Conservation (phyloP, 1,140 invertebrate genomes). For the Holcopasites calliopsidis region DNA sequence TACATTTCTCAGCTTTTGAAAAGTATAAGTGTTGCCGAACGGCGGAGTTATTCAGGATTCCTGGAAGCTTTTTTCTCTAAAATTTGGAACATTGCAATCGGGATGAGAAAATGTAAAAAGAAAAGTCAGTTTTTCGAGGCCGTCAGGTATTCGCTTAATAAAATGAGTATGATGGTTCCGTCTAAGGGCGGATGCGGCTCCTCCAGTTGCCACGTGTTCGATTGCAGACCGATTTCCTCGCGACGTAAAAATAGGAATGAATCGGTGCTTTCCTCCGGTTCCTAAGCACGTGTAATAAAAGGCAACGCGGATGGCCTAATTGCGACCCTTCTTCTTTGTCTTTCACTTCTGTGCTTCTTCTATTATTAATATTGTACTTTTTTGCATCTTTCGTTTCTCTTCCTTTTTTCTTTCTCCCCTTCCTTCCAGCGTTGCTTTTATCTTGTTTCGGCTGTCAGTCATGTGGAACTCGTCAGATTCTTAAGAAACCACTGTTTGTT, state of each 20-base stretch:
- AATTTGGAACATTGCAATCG: too few relatives aligned
- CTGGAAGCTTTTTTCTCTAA: too few relatives aligned
- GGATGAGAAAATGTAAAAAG: too few relatives aligned
- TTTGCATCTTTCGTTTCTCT: too few relatives aligned
- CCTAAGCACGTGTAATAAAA: constrained; percentile 21
- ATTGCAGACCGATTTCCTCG: constrained; percentile 8
- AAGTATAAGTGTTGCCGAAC: too few relatives aligned
- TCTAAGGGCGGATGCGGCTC: background rate
- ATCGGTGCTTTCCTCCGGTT: background rate
- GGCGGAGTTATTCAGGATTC: too few relatives aligned
- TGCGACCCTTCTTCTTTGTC: background rate
- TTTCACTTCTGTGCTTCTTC: too few relatives aligned
- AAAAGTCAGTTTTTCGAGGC: too few relatives aligned
- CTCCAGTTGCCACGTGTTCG: constrained; percentile 10
- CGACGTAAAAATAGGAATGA: constrained; percentile 19
- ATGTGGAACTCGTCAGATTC: background rate
- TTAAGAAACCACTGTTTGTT: background rate
- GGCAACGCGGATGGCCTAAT: background rate
- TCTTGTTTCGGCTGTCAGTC: background rate
- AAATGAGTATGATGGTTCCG: background rate
- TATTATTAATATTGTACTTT: too few relatives aligned
- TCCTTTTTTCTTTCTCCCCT: background rate
- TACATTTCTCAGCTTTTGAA: too few relatives aligned
- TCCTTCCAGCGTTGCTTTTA: background rate
- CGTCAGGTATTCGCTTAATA: too few relatives aligned